These are phyloP conservation scores for Heliocidaris erythrogramma DNA, from an alignment of 35 echinoderm and acorn worm species.

Conservation along the genomic window DNA sequence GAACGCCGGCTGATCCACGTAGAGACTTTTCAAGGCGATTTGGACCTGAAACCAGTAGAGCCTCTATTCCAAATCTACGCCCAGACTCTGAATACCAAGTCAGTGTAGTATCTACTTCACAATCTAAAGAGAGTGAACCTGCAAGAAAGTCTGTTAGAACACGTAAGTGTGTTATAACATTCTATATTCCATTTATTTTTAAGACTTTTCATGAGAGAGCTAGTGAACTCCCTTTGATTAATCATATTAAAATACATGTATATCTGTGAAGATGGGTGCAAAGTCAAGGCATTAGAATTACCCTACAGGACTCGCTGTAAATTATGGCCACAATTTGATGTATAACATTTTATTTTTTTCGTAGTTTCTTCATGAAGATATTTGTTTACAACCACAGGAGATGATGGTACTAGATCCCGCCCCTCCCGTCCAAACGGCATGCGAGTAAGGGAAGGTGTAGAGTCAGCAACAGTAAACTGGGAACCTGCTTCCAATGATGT, in stretches of 20 bases:
- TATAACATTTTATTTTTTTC: too few relatives aligned
- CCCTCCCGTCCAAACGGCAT: not conserved
- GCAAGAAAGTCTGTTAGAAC: not conserved
- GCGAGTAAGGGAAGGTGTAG: not conserved
- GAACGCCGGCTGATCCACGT: not conserved
- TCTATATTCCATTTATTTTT: too few relatives aligned
- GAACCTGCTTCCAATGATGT: not conserved
- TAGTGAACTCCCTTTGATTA: too few relatives aligned
- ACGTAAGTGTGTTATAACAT: not conserved
- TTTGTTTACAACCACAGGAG: not conserved
- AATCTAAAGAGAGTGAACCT: not conserved
- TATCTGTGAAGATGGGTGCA: too few relatives aligned
- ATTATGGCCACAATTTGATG: too few relatives aligned
- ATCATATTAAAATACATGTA: too few relatives aligned
- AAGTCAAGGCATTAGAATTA: too few relatives aligned
- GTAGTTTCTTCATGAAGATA: too few relatives aligned
- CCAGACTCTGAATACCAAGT: not conserved
- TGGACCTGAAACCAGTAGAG: not conserved
- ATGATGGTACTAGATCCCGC: not conserved
- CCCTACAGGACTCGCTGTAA: too few relatives aligned
- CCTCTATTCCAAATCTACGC: not conserved
- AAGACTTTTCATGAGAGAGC: too few relatives aligned
- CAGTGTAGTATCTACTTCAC: not conserved
- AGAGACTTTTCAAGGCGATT: not conserved
- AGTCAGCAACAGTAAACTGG: constrained; percentile 1